These are phyloP conservation scores for Melitaea cinxia DNA, from an alignment of 1,140 invertebrate genomes.

Conservation along the genomic window DNA sequence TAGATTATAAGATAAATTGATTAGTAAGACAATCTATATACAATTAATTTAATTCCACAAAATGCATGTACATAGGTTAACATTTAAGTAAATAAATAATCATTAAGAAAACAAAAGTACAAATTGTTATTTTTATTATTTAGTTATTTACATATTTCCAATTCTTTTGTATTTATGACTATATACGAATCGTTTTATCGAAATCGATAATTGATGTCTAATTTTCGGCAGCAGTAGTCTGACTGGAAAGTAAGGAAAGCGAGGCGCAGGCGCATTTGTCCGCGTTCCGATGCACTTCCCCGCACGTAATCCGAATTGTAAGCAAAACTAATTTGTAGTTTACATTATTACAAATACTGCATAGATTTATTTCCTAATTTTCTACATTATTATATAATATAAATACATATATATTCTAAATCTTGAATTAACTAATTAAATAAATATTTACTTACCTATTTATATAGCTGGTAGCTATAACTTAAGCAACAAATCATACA, in stretches of 20 bases:
- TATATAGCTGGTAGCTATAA: no score
- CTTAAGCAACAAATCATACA: no score
- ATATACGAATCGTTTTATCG: conserved; percentile 4
- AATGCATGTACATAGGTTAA: no score
- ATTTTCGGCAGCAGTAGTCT: conserved; percentile 42
- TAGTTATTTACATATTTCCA: not conserved
- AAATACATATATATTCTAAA: no score
- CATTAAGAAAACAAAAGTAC: no score
- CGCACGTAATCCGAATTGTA: conserved; percentile 26
- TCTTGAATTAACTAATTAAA: no score
- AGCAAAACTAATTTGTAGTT: conserved; percentile 21
- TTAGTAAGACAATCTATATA: conserved; percentile 2
- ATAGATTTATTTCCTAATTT: not conserved
- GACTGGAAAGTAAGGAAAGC: conserved; percentile 77
- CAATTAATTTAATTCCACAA: not conserved
- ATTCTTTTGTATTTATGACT: not conserved
- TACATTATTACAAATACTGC: not conserved
- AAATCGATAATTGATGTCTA: conserved; percentile 35
- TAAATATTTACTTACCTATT: no score
- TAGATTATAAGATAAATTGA: conserved; percentile 42
- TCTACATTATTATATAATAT: no score
- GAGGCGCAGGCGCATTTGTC: conserved; percentile 59
- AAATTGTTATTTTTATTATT: not conserved
- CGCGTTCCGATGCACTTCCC: conserved; percentile 60
- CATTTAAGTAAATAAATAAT: no score